Conservation (phyloP, 2,888 invertebrate species). For the Allophyes oxyacanthae region DNA sequence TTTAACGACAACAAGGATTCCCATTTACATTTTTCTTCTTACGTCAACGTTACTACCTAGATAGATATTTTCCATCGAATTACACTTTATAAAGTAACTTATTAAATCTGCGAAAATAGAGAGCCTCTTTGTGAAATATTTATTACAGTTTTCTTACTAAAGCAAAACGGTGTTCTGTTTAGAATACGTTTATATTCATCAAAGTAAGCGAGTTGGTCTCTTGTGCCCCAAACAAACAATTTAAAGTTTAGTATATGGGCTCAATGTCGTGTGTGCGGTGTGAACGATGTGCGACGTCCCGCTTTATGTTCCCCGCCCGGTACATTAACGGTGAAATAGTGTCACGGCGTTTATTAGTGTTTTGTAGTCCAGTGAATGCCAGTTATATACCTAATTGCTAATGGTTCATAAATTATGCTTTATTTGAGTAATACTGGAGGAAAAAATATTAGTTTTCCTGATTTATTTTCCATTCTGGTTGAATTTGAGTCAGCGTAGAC, state of each 20-base stretch:
- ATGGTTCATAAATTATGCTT: slow-evolving; percentile 40
- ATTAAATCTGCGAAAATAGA: slow-evolving; percentile 11
- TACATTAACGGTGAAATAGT: slow-evolving; percentile 58
- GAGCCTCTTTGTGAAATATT: slow-evolving; percentile 1
- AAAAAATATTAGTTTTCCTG: neutral
- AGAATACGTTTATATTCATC: slow-evolving; percentile 11
- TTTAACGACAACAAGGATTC: slow-evolving; percentile 12
- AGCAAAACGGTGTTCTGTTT: slow-evolving; percentile 6
- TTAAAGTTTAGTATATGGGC: slow-evolving; percentile 46
- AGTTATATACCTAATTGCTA: slow-evolving; percentile 41
- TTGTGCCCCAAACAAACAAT: slow-evolving; percentile 41
- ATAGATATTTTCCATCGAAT: slow-evolving; percentile 24
- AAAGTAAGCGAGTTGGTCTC: slow-evolving; percentile 18
- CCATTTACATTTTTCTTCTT: slow-evolving; percentile 23
- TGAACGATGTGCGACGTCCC: slow-evolving; percentile 48
- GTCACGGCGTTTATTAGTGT: slow-evolving; percentile 58
- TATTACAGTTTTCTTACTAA: slow-evolving; percentile 5
- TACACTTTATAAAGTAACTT: slow-evolving; percentile 14
- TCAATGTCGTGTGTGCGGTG: slow-evolving; percentile 51
- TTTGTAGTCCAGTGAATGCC: slow-evolving; percentile 43
- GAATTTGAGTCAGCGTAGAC: neutral
- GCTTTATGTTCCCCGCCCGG: slow-evolving; percentile 62
- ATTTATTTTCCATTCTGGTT: neutral
- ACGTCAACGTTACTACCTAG: slow-evolving; percentile 17
- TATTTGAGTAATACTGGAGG: slow-evolving; percentile 40